Base-by-base conservation (phyloP, 1,140 invertebrate genomes). In the Amyelois transitella region DNA sequence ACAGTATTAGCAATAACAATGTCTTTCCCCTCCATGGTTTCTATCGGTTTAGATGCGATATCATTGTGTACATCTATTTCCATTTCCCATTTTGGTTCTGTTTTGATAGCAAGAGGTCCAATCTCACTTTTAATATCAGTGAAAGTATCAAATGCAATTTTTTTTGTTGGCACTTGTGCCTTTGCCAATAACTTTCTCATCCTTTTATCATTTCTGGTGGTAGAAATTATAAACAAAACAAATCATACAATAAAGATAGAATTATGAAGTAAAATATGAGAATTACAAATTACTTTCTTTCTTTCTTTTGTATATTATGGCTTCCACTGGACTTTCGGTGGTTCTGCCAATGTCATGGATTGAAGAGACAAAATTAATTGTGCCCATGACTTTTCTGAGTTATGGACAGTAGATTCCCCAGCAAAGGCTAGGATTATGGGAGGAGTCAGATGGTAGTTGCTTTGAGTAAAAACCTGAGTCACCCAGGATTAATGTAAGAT, bases 111-210 rank as follows among this genome's bases (percentile, higher is more conserved):
- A n/a, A 87, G 38, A 25, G 84, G 81, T 21, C 73, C 80, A 58
- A 87, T 87, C 56, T 87, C 82, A 73, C 79, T 81, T 69, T 87
- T 87, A 10, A 87, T 85, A 25, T 87, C 84, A 58, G 77, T 86
- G 38, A 87, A 77, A 17, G 81, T 79, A 62, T 86, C 79, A 79
- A 87, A 87, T 14, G 75, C 68, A 45, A 87, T 85, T 56, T 87
- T 87, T 54, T 87, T 87, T n/a, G 81, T 86, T 44, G 79, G 72
- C 32, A 77, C 54, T 49, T 64, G 72, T 57, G 59, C 47, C 58
- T 65, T 76, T 32, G 64, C 62, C 43, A 84, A 47, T 18, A 82
- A 58, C 53, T 76, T 80, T 58, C 81, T 73, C 12, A 87, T 60
- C 24, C 82, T 81, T 59, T 60, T 72, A 51, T 85, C 84, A 38